These are phyloP conservation scores for Ormyrus thymus DNA, from an alignment of 2,888 invertebrate genomes.

Conservation along the genomic window DNA sequence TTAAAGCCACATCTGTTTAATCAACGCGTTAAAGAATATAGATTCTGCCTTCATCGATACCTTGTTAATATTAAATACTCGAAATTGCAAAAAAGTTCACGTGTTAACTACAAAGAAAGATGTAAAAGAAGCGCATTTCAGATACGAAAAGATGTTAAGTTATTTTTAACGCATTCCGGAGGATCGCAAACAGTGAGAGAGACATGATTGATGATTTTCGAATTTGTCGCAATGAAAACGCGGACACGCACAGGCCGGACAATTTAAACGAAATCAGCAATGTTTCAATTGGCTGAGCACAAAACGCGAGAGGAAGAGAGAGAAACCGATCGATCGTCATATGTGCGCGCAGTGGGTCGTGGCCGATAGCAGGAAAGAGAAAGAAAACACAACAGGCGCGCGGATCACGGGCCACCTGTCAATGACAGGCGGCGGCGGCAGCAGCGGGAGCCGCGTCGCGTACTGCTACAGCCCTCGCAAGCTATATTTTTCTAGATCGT, in stretches of 20 bases:
- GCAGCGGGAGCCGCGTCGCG: background rate
- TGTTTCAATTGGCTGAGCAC: slow-evolving; percentile 50
- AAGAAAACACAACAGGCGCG: slow-evolving; percentile 27
- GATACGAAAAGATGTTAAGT: slow-evolving; percentile 19
- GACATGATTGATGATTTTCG: slow-evolving; percentile 53
- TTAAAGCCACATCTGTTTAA: slow-evolving; percentile 53
- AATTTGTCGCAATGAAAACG: slow-evolving; percentile 49
- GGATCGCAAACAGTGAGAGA: slow-evolving; percentile 23
- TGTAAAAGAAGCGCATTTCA: slow-evolving; percentile 31
- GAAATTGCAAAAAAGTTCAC: slow-evolving; percentile 34
- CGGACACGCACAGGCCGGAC: slow-evolving; percentile 13
- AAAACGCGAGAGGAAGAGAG: slow-evolving; percentile 38
- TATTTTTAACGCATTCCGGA: slow-evolving; percentile 30
- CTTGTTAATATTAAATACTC: slow-evolving; percentile 43
- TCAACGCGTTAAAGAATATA: slow-evolving; percentile 29
- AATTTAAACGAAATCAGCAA: slow-evolving; percentile 53
- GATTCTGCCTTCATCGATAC: slow-evolving; percentile 9
- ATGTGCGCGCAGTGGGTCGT: slow-evolving; percentile 44
- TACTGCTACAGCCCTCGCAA: slow-evolving; percentile 34
- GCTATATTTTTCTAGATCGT: slow-evolving; percentile 52
- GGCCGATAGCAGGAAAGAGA: slow-evolving; percentile 38
- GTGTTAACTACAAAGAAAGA: slow-evolving; percentile 51
- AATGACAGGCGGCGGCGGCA: slow-evolving; percentile 39
- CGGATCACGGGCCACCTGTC: slow-evolving; percentile 51
- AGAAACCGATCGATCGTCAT: slow-evolving; percentile 49